These are phyloP conservation scores for Drosophila algonquin DNA, from an alignment of 2,888 invertebrate species.

Conservation along the genomic window DNA sequence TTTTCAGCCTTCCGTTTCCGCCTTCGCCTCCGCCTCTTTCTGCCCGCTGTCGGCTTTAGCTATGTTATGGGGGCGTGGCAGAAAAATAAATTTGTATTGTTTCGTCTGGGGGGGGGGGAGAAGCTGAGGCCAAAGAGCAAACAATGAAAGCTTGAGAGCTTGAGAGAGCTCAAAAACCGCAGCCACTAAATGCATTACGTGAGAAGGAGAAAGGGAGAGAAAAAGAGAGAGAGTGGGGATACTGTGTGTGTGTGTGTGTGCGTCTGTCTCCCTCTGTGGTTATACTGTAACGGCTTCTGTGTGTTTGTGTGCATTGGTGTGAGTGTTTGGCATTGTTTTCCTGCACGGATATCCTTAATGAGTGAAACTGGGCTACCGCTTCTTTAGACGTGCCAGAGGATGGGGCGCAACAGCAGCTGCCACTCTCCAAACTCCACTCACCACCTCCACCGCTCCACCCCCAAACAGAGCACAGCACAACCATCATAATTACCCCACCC, in stretches of 20 bases:
- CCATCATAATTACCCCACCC: slow-evolving; percentile 51
- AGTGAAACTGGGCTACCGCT: slow-evolving; percentile 79
- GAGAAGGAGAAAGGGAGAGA: slow-evolving; percentile 40
- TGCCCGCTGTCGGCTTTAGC: background rate
- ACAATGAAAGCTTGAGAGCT: slow-evolving; percentile 51
- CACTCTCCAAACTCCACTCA: slow-evolving; percentile 20
- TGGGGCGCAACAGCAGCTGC: slow-evolving; percentile 37
- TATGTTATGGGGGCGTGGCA: slow-evolving; percentile 24
- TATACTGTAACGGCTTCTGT: slow-evolving; percentile 76
- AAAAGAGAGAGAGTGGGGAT: background rate
- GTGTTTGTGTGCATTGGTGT: slow-evolving; percentile 49
- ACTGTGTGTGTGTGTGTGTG: slow-evolving; percentile 23
- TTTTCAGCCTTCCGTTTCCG: slow-evolving; percentile 13
- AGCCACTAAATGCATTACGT: slow-evolving; percentile 79
- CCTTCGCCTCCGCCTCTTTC: background rate
- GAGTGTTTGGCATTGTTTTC: slow-evolving; percentile 78
- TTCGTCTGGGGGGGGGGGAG: slow-evolving; percentile 54
- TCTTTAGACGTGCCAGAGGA: slow-evolving; percentile 13
- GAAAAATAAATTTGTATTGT: slow-evolving; percentile 74
- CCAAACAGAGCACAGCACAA: slow-evolving; percentile 9
- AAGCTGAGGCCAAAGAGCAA: slow-evolving; percentile 73
- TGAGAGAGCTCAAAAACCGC: slow-evolving; percentile 72
- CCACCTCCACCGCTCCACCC: slow-evolving; percentile 38
- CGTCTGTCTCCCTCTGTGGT: slow-evolving; percentile 54
- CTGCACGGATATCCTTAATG: slow-evolving; percentile 83